These are phyloP conservation scores for Nomada ruficornis DNA, from an alignment of 2,888 invertebrate genomes.

Conservation along the genomic window DNA sequence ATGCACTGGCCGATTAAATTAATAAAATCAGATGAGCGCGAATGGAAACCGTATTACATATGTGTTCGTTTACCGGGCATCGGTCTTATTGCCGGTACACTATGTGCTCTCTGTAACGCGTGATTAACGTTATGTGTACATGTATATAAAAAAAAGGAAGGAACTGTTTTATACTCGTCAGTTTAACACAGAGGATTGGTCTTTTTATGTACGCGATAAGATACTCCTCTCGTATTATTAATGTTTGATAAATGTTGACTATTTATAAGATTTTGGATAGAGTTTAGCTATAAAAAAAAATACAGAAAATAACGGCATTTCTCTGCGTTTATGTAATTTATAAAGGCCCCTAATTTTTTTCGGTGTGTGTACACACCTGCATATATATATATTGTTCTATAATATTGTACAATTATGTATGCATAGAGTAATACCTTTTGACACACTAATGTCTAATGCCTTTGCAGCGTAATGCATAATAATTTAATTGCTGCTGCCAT, in stretches of 20 bases:
- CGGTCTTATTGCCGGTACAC: constrained; percentile 29
- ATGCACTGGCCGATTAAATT: neutral
- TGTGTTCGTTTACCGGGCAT: neutral
- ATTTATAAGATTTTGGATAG: constrained; percentile 19
- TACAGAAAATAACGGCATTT: constrained; percentile 23
- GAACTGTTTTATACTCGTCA: neutral
- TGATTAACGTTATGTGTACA: constrained; percentile 8
- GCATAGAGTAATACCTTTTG: neutral
- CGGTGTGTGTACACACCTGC: neutral
- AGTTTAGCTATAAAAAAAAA: constrained; percentile 8
- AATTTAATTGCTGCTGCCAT: constrained; percentile 79
- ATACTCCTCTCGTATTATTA: neutral
- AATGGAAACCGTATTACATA: neutral
- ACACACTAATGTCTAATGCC: constrained; percentile 4
- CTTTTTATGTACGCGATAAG: constrained; percentile 6
- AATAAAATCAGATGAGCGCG: neutral
- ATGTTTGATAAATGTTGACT: constrained; percentile 22
- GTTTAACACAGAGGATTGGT: neutral
- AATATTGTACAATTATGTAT: neutral
- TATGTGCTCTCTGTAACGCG: neutral
- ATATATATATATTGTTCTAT: neutral
- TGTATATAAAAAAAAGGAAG: neutral
- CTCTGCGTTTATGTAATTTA: neutral
- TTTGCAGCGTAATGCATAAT: constrained; percentile 74
- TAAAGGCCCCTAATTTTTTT: neutral